phyloP scores from a whole-genome alignment of 2,888 invertebrate genomes.

The Pseudoips prasinana region DNA sequence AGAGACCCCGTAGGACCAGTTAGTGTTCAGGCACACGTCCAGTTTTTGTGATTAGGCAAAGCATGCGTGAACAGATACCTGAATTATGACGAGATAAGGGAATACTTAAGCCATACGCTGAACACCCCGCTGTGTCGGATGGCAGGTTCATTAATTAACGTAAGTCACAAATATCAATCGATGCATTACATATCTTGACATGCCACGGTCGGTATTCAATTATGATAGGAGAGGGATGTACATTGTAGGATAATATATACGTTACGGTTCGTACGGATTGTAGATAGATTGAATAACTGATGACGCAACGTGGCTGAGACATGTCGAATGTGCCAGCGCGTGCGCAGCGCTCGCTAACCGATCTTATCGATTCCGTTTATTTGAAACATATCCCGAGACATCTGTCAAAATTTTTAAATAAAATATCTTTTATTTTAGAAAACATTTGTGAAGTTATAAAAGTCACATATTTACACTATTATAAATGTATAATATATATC shows the following conservation, averaged over 20 bases:
- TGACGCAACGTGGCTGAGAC: slow-evolving; percentile 5
- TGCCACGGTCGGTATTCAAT: slow-evolving; percentile 47
- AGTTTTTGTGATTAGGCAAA: slow-evolving; percentile 75
- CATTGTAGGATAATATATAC: slow-evolving; percentile 33
- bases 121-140: slow-evolving; percentile 23
- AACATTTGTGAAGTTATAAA: slow-evolving; percentile 62
- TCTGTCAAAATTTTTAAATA: slow-evolving; percentile 31
- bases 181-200: slow-evolving; percentile 55
- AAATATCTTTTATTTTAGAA: slow-evolving; percentile 55
- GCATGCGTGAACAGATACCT: slow-evolving; percentile 72
- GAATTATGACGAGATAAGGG: slow-evolving; percentile 51
- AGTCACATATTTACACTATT: slow-evolving; percentile 80
- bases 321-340: too few species aligned
- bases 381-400: slow-evolving; percentile 53
- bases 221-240: slow-evolving; percentile 40
- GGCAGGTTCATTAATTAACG: slow-evolving; percentile 37
- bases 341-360: too few species aligned
- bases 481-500: slow-evolving; percentile 77
- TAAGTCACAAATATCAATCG: slow-evolving; percentile 41
- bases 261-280: slow-evolving; percentile 26
- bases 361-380: slow-evolving; percentile 39
- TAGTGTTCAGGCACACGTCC: slow-evolving; percentile 78
- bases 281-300: slow-evolving; percentile 25
- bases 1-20: slow-evolving; percentile 64
- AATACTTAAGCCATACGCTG: slow-evolving; percentile 24